A percentile compares a stretch with the other conserved stretches of the same genome.
Evolutionary conservation across 2,797 vertebrate species (phyloP).

Genomic region (Schizopygopsis malacanthus): DNA sequence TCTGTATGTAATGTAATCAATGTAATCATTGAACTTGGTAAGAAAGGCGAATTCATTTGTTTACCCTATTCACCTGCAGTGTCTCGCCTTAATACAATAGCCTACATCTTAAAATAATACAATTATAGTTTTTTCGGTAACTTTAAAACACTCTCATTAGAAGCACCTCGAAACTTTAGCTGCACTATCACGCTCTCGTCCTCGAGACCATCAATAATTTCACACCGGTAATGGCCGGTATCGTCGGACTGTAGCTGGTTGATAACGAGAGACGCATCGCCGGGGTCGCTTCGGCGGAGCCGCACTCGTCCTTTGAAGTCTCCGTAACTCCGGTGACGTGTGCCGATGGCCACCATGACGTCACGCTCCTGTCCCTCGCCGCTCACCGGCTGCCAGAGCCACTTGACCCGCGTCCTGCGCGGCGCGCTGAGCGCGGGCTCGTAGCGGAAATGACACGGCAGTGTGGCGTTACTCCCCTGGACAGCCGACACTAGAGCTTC

Average conservation of each 20-base stretch:
- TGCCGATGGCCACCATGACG: slow-evolving; percentile 88
- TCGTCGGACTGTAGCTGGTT: slow-evolving; percentile 82
- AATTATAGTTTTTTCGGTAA: not conserved
- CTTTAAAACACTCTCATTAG: not conserved
- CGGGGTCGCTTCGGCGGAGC: slow-evolving; percentile 67
- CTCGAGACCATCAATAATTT: slow-evolving; percentile 93
- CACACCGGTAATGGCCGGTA: slow-evolving; percentile 88
- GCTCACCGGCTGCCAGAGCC: slow-evolving; percentile 84
- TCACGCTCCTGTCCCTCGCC: slow-evolving; percentile 78
- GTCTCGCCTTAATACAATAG: too few relatives aligned
- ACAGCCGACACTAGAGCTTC: slow-evolving; percentile 79
- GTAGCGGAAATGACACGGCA: slow-evolving; percentile 86
- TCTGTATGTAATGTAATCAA: too few relatives aligned
- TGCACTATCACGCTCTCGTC: slow-evolving; percentile 88
- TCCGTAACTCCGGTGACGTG: slow-evolving; percentile 82
- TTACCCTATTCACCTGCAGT: too few relatives aligned
- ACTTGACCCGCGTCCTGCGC: slow-evolving; percentile 85
- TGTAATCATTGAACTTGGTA: too few relatives aligned
- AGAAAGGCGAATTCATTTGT: too few relatives aligned
- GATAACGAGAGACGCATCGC: slow-evolving; percentile 85
- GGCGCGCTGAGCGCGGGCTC: slow-evolving; percentile 75
- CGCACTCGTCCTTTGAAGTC: slow-evolving; percentile 84
- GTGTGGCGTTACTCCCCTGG: slow-evolving; percentile 82
- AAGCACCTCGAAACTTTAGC: slow-evolving; percentile 84
- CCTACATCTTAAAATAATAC: not conserved